phyloP scores from a whole-genome alignment of 2,888 invertebrate genomes.

The Lysandra coridon region DNA sequence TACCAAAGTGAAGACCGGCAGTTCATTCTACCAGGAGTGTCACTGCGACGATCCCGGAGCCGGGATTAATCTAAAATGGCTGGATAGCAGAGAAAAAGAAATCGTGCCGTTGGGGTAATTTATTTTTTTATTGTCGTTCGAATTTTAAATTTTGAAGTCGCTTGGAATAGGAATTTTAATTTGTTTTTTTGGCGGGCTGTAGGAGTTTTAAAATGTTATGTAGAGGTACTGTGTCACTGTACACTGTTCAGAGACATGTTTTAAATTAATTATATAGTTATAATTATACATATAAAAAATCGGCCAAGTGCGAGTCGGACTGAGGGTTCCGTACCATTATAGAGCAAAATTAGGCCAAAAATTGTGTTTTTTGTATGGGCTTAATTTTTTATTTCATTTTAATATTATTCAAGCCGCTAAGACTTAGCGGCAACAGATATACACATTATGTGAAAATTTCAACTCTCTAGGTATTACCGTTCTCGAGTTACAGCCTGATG shows the following conservation, averaged over 20 bases:
- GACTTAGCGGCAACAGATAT: too few relatives aligned
- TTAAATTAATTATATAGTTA: background rate
- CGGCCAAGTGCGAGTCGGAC: too few relatives aligned
- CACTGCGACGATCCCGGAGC: slow-evolving; percentile 52
- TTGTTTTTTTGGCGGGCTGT: background rate
- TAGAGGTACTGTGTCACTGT: background rate
- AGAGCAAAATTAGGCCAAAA: too few relatives aligned
- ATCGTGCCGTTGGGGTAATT: slow-evolving; percentile 58
- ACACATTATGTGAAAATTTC: too few relatives aligned
- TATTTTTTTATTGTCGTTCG: slow-evolving; percentile 9
- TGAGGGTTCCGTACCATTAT: too few relatives aligned
- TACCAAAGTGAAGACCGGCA: slow-evolving; percentile 50
- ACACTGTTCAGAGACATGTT: background rate
- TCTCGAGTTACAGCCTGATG: too few relatives aligned
- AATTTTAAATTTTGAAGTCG: background rate
- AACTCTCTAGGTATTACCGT: too few relatives aligned
- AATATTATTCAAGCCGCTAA: too few relatives aligned
- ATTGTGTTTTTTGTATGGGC: too few relatives aligned
- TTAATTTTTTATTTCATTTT: too few relatives aligned
- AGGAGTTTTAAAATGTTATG: background rate
- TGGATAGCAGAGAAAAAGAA: slow-evolving; percentile 50
- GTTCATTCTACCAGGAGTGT: slow-evolving; percentile 58
- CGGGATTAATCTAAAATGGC: slow-evolving; percentile 53
- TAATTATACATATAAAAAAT: too few relatives aligned
- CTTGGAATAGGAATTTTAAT: background rate